Percentiles rank a stretch among this genome's conserved stretches.
phyloP scores from a whole-genome alignment of 2,113 vertebrate genomes.

The Cinclus mexicanus region DNA sequence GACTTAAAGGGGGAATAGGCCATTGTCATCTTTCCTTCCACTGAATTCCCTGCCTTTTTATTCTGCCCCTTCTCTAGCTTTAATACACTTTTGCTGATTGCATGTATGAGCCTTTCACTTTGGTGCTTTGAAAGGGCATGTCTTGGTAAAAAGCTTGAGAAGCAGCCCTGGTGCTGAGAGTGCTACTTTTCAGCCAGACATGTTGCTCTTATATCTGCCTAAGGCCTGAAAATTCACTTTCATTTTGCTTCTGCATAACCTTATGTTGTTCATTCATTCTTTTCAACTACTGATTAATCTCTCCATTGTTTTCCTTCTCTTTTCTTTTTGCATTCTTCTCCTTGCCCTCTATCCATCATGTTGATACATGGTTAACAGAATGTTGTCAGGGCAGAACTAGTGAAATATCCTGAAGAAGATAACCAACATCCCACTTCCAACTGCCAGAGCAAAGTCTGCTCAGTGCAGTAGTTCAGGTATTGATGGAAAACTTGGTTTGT shows the following conservation, averaged over 20 bases:
- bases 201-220: background rate
- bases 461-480: slow-evolving; percentile 88
- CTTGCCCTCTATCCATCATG: slow-evolving; percentile 48
- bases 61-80: background rate
- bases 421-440: slow-evolving; percentile 75
- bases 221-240: background rate
- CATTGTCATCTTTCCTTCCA: background rate
- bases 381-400: slow-evolving; percentile 94
- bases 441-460: slow-evolving; percentile 92
- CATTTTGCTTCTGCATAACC: background rate
- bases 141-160: background rate
- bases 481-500: background rate
- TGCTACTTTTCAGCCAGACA: background rate
- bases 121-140: background rate
- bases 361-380: slow-evolving; percentile 78
- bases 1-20: background rate
- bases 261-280: slow-evolving; percentile 26
- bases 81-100: background rate
- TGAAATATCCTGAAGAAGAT: slow-evolving; percentile 92
- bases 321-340: slow-evolving; percentile 24
- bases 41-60: background rate
- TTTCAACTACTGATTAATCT: slow-evolving; percentile 63
- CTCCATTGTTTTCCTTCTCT: slow-evolving; percentile 41
- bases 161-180: background rate
- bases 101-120: background rate